Evolutionary conservation across 1,140 invertebrate species (phyloP).

Genomic region (Pectinophora gossypiella): DNA sequence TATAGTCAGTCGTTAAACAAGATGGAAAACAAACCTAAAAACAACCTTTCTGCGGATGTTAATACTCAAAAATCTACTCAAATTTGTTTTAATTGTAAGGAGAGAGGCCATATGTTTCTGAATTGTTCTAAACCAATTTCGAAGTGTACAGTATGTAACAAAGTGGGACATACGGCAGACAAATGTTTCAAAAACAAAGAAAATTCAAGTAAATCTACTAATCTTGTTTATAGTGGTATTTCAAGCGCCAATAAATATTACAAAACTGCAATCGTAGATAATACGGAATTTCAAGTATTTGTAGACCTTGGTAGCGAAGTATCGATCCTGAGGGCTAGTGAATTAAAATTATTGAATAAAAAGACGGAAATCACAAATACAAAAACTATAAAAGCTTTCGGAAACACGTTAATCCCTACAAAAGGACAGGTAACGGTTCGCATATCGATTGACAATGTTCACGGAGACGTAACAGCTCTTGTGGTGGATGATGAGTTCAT

Average conservation of each 20-base stretch:
- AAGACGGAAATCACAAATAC: not conserved
- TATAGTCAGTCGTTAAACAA: not conserved
- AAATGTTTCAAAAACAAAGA: too few relatives aligned
- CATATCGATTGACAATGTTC: not conserved
- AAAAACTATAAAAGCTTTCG: not conserved
- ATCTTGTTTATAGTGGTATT: too few relatives aligned
- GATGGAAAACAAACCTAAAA: not conserved
- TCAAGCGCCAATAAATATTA: too few relatives aligned
- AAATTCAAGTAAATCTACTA: not conserved
- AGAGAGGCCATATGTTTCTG: not conserved
- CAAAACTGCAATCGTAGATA: too few relatives aligned
- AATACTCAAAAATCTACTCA: not conserved
- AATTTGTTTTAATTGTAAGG: not conserved
- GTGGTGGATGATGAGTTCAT: not conserved
- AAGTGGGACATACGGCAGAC: too few relatives aligned
- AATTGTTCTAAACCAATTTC: slow-evolving; percentile 3
- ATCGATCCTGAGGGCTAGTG: not conserved
- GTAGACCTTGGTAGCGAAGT: not conserved
- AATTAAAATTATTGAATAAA: not conserved
- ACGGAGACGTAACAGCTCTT: not conserved
- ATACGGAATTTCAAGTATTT: too few relatives aligned
- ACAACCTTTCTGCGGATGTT: too few relatives aligned
- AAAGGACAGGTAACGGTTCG: not conserved
- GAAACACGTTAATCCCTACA: not conserved
- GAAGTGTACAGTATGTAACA: too few relatives aligned